Evolutionary conservation across 2,797 vertebrate species (phyloP).

Genomic region (Phaenicophaeus curvirostris): DNA sequence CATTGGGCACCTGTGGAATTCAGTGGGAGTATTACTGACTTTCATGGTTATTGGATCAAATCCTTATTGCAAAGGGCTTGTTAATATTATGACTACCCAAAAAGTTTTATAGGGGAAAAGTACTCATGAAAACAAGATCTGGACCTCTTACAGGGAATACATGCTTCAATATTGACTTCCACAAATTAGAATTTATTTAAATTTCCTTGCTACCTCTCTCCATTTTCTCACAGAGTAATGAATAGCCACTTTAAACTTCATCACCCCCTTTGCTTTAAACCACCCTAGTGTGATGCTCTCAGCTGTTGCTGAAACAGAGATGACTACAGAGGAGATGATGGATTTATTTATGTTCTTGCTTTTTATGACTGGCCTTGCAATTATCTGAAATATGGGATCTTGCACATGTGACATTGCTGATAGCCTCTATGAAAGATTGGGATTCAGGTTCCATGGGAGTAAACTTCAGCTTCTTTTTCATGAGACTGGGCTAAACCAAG

Average conservation of each 20-base stretch:
- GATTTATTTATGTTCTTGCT: constrained; percentile 20
- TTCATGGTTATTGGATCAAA: neutral
- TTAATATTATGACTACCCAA: neutral
- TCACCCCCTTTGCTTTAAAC: neutral
- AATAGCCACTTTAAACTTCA: neutral
- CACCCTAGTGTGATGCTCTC: neutral
- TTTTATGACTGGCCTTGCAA: neutral
- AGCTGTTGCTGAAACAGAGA: neutral
- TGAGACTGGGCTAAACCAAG: neutral
- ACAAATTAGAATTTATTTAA: neutral
- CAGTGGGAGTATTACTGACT: neutral
- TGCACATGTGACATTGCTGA: neutral
- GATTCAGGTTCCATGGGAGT: neutral
- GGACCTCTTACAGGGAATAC: neutral
- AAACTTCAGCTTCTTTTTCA: neutral
- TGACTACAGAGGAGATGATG: neutral
- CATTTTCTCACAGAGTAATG: neutral
- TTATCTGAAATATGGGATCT: neutral
- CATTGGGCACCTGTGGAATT: neutral
- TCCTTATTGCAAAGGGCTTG: neutral
- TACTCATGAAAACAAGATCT: neutral
- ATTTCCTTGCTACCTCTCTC: neutral
- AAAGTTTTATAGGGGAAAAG: neutral
- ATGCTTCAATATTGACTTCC: neutral
- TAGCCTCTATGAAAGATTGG: neutral